These are phyloP conservation scores for Ericerus pela DNA, from an alignment of 1,140 invertebrate genomes.

Conservation along the genomic window DNA sequence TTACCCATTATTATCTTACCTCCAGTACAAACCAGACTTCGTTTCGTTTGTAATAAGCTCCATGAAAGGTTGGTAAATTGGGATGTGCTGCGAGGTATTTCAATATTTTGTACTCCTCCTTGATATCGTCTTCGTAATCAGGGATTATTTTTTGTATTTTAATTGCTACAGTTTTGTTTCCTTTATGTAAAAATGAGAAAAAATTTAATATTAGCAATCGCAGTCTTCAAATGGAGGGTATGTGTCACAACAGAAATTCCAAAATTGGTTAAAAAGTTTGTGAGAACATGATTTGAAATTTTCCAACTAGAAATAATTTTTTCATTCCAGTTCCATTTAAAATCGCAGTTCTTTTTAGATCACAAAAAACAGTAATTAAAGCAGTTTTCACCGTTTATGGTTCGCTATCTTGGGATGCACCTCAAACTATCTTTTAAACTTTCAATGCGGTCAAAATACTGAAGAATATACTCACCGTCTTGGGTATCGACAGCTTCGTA, in stretches of 20 bases:
- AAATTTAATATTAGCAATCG: not conserved
- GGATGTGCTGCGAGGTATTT: slow-evolving; percentile 57
- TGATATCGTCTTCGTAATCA: slow-evolving; percentile 50
- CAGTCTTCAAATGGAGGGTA: not conserved
- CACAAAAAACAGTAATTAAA: no score
- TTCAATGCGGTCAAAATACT: no score
- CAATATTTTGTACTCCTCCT: slow-evolving; percentile 72
- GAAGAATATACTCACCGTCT: slow-evolving; percentile 32
- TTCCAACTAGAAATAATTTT: no score
- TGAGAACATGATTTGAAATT: no score
- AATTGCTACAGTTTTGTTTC: slow-evolving; percentile 53
- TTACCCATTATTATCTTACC: no score
- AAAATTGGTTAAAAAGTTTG: no score
- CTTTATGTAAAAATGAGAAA: slow-evolving; percentile 27
- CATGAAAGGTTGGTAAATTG: slow-evolving; percentile 72
- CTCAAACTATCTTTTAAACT: no score
- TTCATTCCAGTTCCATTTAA: no score
- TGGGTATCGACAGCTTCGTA: slow-evolving; percentile 57
- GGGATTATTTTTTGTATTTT: slow-evolving; percentile 61
- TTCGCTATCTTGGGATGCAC: no score
- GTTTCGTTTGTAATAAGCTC: slow-evolving; percentile 51
- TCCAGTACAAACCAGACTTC: slow-evolving; percentile 78
- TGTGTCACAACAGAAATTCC: no score
- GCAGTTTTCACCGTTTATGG: no score
- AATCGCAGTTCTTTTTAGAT: no score